Conservation (phyloP, 92 coral and sea anemone genomes). For the Pocillopora grandis region DNA sequence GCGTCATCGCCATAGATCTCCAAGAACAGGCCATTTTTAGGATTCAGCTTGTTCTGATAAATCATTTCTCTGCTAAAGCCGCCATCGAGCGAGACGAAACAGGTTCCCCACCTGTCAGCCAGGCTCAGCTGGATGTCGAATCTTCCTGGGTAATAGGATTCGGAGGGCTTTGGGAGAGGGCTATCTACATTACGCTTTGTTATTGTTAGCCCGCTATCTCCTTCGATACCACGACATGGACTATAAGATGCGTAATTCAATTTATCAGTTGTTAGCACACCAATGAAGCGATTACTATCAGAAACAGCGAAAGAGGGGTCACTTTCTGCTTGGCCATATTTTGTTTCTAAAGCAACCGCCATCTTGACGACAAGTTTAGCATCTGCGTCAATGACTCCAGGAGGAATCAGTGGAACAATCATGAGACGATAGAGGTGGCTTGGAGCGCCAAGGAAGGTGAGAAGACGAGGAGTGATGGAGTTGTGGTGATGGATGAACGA, state of each 20-base stretch:
- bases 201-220: slow-evolving; percentile 2
- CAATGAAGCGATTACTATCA: slow-evolving; percentile 20
- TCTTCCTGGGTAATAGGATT: slow-evolving; percentile 22
- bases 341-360: slow-evolving; percentile 20
- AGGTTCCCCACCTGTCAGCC: slow-evolving; percentile 39
- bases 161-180: slow-evolving; percentile 3
- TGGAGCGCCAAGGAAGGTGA: slow-evolving; percentile 31
- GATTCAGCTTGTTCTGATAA: slow-evolving; percentile 28
- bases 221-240: slow-evolving; percentile 9
- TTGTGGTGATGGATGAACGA: slow-evolving; percentile 26
- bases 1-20: slow-evolving; percentile 27
- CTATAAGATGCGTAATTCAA: neutral
- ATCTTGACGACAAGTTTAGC: slow-evolving; percentile 17
- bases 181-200: neutral
- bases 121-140: slow-evolving; percentile 32
- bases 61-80: slow-evolving; percentile 31
- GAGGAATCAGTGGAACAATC: slow-evolving; percentile 17
- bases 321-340: slow-evolving; percentile 6
- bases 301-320: slow-evolving; percentile 24
- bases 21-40: slow-evolving; percentile 13
- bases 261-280: neutral
- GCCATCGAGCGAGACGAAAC: slow-evolving; percentile 27
- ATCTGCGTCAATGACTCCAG: neutral
- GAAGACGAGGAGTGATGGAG: slow-evolving; percentile 13
- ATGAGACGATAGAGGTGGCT: neutral